Percentiles rank a stretch among this genome's conserved stretches.
phyloP scores from a whole-genome alignment of 2,797 vertebrate species.

The Lemur catta region DNA sequence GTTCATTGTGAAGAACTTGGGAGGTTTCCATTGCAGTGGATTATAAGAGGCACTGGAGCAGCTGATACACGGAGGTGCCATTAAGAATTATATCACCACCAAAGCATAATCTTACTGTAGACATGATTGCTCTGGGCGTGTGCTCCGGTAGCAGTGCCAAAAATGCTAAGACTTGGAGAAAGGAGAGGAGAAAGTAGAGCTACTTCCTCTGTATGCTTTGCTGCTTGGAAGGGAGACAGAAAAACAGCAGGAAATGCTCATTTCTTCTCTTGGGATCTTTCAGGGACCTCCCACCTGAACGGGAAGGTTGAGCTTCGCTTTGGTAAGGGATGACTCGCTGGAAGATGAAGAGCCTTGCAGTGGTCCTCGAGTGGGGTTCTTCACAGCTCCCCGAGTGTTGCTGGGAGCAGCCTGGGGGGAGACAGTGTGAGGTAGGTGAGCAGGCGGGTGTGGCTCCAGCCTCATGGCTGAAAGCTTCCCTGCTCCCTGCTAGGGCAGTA shows the following conservation, averaged over 20 bases:
- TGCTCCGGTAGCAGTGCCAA: constrained; percentile 33
- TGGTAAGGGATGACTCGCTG: not conserved
- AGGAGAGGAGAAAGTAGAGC: constrained; percentile 36
- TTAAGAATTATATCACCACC: constrained; percentile 39
- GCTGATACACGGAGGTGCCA: not conserved
- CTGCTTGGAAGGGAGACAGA: constrained; percentile 45
- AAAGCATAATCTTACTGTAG: constrained; percentile 7
- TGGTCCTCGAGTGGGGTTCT: not conserved
- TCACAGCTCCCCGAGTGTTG: not conserved
- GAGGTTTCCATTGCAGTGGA: not conserved
- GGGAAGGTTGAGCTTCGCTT: not conserved
- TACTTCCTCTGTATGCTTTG: constrained; percentile 39
- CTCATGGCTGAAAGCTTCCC: not conserved
- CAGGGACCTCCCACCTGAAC: constrained; percentile 48
- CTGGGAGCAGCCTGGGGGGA: not conserved
- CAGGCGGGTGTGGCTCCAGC: not conserved
- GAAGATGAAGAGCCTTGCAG: not conserved
- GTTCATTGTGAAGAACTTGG: not conserved
- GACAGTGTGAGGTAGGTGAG: not conserved
- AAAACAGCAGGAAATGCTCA: constrained; percentile 57
- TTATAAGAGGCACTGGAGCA: not conserved
- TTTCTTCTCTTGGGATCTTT: constrained; percentile 57
- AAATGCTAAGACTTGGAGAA: constrained; percentile 57
- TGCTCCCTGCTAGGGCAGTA: not conserved
- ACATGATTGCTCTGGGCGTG: constrained; percentile 51